Conservation (phyloP, 1,140 invertebrate species). For the Teleogryllus occipitalis region DNA sequence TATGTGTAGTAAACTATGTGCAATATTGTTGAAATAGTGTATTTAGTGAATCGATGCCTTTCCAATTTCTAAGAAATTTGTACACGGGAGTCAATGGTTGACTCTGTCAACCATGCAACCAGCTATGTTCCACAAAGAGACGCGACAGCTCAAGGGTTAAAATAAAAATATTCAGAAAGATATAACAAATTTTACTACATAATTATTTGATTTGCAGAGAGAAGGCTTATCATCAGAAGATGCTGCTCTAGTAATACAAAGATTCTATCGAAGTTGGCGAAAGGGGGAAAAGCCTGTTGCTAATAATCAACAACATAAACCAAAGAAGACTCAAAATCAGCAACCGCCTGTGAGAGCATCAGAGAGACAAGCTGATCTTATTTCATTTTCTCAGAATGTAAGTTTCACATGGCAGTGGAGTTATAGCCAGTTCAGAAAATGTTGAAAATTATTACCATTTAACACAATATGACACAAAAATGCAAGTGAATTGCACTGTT, state of each 20-base stretch:
- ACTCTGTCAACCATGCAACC: too few species aligned
- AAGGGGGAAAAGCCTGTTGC: neutral
- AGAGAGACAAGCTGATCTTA: conserved; percentile 37
- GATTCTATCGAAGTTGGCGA: conserved; percentile 30
- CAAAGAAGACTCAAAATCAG: conserved; percentile 13
- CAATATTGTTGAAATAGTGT: too few species aligned
- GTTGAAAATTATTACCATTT: neutral
- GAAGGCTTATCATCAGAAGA: conserved; percentile 42
- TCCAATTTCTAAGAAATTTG: too few species aligned
- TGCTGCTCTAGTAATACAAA: conserved; percentile 32
- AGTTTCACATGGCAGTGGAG: conserved; percentile 21
- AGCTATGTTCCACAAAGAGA: too few species aligned
- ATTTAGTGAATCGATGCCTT: too few species aligned
- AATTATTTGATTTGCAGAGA: conserved; percentile 29
- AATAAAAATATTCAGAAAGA: neutral
- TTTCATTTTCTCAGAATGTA: conserved; percentile 43
- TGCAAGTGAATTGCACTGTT: too few species aligned
- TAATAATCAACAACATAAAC: conserved; percentile 19
- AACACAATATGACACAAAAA: too few species aligned
- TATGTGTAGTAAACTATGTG: too few species aligned
- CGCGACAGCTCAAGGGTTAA: too few species aligned
- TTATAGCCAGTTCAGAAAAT: neutral
- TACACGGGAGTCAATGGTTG: too few species aligned
- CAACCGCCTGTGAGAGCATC: conserved; percentile 21
- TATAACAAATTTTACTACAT: neutral